Evolutionary conservation across 1,140 invertebrate species (phyloP).

Genomic region (Rhopalosiphum padi): DNA sequence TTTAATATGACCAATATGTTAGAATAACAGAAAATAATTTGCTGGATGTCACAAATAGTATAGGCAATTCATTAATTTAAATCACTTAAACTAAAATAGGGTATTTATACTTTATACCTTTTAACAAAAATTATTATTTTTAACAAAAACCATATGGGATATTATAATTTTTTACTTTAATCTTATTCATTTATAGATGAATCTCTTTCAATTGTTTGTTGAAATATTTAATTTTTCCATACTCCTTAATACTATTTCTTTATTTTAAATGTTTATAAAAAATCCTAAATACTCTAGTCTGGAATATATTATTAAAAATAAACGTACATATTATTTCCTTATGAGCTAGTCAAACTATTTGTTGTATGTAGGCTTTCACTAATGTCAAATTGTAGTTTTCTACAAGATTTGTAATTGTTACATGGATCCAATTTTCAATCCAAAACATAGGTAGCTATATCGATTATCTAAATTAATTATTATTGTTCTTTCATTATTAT

Average conservation of each 20-base stretch:
- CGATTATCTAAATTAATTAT: neutral
- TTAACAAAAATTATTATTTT: neutral
- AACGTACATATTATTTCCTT: neutral
- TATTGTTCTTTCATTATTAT: neutral
- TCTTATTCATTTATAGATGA: neutral
- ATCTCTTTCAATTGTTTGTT: neutral
- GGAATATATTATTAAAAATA: neutral
- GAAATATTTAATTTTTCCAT: neutral
- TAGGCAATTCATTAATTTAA: neutral
- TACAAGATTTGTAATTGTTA: neutral
- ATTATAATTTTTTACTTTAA: neutral
- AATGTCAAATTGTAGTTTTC: neutral
- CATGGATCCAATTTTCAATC: neutral
- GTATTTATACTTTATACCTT: neutral
- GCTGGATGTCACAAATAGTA: neutral
- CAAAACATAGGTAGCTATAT: neutral
- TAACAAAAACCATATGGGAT: neutral
- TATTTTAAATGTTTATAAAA: constrained; percentile 14
- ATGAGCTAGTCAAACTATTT: constrained; percentile 34
- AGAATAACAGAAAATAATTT: neutral
- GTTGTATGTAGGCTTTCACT: neutral
- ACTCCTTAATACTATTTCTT: neutral
- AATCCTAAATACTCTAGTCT: constrained; percentile 19
- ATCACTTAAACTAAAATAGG: neutral
- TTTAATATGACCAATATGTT: neutral